Evolutionary conservation across 2,113 vertebrate species (phyloP), one percentile per base, ranked within the genome.

Genomic region (Alosa alosa): DNA sequence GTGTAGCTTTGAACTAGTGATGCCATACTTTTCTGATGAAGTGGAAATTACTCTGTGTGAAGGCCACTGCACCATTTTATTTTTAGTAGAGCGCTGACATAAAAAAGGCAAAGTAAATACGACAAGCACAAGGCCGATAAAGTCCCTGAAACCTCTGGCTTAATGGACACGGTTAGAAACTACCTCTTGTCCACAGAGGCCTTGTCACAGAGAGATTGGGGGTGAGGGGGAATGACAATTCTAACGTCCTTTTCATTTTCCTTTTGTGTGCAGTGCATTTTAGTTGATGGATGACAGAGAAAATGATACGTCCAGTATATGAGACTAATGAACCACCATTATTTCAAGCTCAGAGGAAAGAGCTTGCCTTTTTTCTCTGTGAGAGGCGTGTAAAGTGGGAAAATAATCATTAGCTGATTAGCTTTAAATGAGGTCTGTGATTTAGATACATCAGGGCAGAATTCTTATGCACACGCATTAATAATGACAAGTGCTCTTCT

Each of bases 311-410:
- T 78, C 72, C 72, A 78, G 64, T 25, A 13, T 78, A 36, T 36
- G 72, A 78, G 72, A 78, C 72, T 78, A 78, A 78, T 78, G 72
- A 78, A 41, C 72, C 36, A 78, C 72, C 72, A 78, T 78, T 78
- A 78, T 78, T 78, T 36, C 72, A 36, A 78, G 31, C 72, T 78
- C 25, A 17, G 11, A 36, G 68, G 4, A 15, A 75, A 36, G 36
- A 75, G 36, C 7, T 36, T 41, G 31, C 4, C 72, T 78, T 78
- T 36, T 78, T 78, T 15, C 9, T 41, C 9, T 41, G 72, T 39
- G 11, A 78, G 31, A 31, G 15, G 31, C 31, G 13, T 78, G 41
- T 72, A 72, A 36, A 78, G 36, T 78, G 72, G 72, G 6, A 78
- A 78, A 36, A 78, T 17, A 78, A 39, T 78, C 31, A 78, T 78